Evolutionary conservation across 1,140 invertebrate species (phyloP).

Genomic region (Cydia fagiglandana): DNA sequence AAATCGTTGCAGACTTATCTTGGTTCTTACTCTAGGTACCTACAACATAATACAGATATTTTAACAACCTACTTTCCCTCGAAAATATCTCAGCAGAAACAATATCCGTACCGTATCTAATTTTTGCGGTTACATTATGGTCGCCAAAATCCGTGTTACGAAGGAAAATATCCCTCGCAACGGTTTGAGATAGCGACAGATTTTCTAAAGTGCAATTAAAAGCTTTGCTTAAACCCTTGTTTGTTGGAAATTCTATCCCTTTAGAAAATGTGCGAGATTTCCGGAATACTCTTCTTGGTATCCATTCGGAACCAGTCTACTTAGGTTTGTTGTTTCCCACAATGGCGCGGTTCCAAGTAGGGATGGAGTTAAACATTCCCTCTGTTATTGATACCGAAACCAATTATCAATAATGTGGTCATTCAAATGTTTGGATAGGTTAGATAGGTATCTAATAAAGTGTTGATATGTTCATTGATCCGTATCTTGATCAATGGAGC

Average conservation of each 20-base stretch:
- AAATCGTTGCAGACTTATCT: too few species aligned
- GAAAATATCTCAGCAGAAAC: too few species aligned
- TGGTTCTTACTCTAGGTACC: too few species aligned
- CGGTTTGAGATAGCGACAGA: constrained; percentile 11
- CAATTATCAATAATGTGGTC: background rate
- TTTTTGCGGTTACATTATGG: background rate
- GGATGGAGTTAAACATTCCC: background rate
- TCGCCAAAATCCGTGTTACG: background rate
- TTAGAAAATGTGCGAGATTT: constrained; percentile 17
- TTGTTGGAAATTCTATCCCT: constrained; percentile 21
- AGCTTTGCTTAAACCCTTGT: constrained; percentile 25
- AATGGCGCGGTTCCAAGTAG: constrained; percentile 18
- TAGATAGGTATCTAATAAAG: too few species aligned
- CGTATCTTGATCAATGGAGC: too few species aligned
- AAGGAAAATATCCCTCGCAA: constrained; percentile 16
- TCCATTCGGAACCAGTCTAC: constrained; percentile 18
- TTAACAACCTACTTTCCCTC: too few species aligned
- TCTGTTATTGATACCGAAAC: background rate
- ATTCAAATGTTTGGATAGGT: background rate
- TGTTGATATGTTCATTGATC: too few species aligned
- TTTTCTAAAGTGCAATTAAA: constrained; percentile 28
- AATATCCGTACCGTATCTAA: background rate
- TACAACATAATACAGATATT: too few species aligned
- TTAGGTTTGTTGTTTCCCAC: constrained; percentile 11
- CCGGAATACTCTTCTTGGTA: constrained; percentile 13